phyloP scores from a whole-genome alignment of 1,140 invertebrate genomes.

The Luehdorfia chinensis region DNA sequence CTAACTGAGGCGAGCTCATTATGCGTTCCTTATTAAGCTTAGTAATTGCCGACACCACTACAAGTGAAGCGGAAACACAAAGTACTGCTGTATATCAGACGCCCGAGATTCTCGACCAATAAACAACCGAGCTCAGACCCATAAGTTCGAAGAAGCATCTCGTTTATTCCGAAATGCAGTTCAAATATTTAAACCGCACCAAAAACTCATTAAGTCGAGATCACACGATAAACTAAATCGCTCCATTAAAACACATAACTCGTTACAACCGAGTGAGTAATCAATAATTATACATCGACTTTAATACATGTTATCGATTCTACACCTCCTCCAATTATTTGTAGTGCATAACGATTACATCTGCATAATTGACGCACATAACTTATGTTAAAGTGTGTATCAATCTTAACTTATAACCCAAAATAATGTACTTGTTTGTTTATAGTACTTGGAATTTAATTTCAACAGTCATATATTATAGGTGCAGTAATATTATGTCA shows the following conservation, averaged over 20 bases:
- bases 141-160: no score
- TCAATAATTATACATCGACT: conserved; percentile 11
- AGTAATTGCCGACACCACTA: not conserved
- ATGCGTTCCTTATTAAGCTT: conserved; percentile 10
- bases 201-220: no score
- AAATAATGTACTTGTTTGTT: no score
- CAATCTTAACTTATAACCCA: no score
- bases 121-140: no score
- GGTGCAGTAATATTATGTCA: no score
- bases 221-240: conserved; percentile 45
- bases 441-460: no score
- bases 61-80: conserved; percentile 11
- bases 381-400: conserved; percentile 3
- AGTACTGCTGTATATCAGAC: conserved; percentile 12
- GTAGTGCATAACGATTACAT: conserved; percentile 6
- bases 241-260: conserved; percentile 34
- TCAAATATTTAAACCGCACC: no score
- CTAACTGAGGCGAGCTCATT: conserved; percentile 11
- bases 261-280: conserved; percentile 21
- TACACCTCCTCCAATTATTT: not conserved
- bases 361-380: not conserved
- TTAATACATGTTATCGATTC: conserved; percentile 16
- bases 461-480: no score
- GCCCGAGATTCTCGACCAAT: not conserved
- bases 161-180: no score